Conservation (phyloP, 2,797 vertebrate genomes). For the Caiman crocodilus region DNA sequence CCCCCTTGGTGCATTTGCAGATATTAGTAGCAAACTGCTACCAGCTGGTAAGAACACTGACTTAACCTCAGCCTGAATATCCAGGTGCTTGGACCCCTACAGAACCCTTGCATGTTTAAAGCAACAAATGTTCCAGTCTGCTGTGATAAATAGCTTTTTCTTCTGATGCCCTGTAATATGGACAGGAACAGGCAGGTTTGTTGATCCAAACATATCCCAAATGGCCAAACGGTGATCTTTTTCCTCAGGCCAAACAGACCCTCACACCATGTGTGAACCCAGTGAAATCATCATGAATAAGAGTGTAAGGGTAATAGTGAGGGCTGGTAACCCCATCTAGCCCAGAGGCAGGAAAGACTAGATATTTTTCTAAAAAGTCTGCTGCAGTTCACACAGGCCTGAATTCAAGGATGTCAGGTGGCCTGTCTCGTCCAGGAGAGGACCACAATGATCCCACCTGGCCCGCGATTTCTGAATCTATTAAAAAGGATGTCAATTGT, state of each 20-base stretch:
- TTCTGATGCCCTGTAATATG: not conserved
- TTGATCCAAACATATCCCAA: not conserved
- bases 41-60: not conserved
- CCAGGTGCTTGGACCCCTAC: not conserved
- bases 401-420: fast-evolving
- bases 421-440: not conserved
- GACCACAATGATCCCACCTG: not conserved
- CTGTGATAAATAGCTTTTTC: not conserved
- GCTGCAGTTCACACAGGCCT: not conserved
- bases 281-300: not conserved
- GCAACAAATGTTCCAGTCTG: not conserved
- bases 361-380: not conserved
- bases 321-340: not conserved
- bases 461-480: not conserved
- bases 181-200: not conserved
- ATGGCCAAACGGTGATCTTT: not conserved
- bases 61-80: not conserved
- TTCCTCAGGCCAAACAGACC: not conserved
- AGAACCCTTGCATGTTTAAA: not conserved
- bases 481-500: not conserved
- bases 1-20: slow-evolving; percentile 13
- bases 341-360: not conserved
- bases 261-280: fast-evolving
- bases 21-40: slow-evolving; percentile 18
- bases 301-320: not conserved